Base-by-base conservation (phyloP, 2,888 invertebrate genomes). In the Aleiodes alternator region DNA sequence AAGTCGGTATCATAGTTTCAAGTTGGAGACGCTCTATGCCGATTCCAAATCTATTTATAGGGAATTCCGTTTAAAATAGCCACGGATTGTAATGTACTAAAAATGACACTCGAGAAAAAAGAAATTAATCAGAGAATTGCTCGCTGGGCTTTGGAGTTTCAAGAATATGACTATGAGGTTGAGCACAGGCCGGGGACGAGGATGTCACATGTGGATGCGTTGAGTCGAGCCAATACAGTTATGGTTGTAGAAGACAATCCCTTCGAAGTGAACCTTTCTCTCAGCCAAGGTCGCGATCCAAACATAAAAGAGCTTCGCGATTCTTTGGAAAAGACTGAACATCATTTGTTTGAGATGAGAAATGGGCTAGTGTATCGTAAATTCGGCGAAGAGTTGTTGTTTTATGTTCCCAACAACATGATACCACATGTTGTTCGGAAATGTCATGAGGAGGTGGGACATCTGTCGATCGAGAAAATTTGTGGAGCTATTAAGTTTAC, bases 1-100 rank as follows among this genome's bases (percentile, higher is more conserved):
- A 76, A 75, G 82, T 0, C 83, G 79, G 51, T 86, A 85, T 59
- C 84, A 87, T 75, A 86, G 85, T 77, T 89, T 83, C 72, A 86
- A 87, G 70, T 69, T 87, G 12, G 87, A 87, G 69, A 79, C 82
- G 77, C 85, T 7, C 55, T 84, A 0, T 77, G 82, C n/a, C 66
- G 82, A 48, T 85, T 86, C 72, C 73, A 79, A 8, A 69, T 83
- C 61, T 84, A 86, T 72, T 69, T 84, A 23, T 75, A 80, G 2
- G 84, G 84, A 29, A 80, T 84, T 8, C 72, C 79, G 38, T 85
- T 86, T 68, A 83, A 78, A 66, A 84, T 86, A 6, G 73, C 84
- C 3, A 86, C 84, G 0, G 84, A 87, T 73, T 86, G 84, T 73
- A 80, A 84, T 75, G 79, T 81, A 29, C 68, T 87, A 7, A 79